phyloP scores from a whole-genome alignment of 2,113 vertebrate genomes.

The Aldabrachelys gigantea region DNA sequence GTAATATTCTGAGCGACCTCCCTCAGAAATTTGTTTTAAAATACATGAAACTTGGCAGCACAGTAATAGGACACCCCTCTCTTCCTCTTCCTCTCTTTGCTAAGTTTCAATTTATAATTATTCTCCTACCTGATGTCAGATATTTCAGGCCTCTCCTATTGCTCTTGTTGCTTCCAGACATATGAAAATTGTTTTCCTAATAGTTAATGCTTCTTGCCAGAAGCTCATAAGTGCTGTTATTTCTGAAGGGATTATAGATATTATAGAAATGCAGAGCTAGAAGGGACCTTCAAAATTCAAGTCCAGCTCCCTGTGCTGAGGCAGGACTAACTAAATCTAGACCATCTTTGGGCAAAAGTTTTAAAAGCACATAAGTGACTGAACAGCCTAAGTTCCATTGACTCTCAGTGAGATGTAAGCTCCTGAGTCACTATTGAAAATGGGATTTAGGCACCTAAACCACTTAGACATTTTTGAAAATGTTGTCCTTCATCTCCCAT shows the following conservation, averaged over 20 bases:
- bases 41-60: not conserved
- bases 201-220: not conserved
- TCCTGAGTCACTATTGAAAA: not conserved
- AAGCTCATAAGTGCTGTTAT: not conserved
- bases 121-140: not conserved
- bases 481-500: too few relatives aligned
- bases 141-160: not conserved
- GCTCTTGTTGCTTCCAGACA: slow-evolving; percentile 9
- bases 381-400: not conserved
- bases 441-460: not conserved
- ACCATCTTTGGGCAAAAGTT: too few relatives aligned
- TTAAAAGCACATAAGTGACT: too few relatives aligned
- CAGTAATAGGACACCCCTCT: not conserved
- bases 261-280: too few relatives aligned
- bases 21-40: not conserved
- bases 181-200: not conserved
- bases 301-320: too few relatives aligned
- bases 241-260: slow-evolving; percentile 4
- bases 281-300: too few relatives aligned
- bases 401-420: not conserved
- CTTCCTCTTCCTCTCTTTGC: too few relatives aligned
- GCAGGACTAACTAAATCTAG: too few relatives aligned
- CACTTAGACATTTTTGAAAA: not conserved
- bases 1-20: not conserved
- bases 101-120: not conserved